Evolutionary conservation across 2,797 vertebrate genomes (phyloP).

Genomic region (Mormyrops boulengeri): DNA sequence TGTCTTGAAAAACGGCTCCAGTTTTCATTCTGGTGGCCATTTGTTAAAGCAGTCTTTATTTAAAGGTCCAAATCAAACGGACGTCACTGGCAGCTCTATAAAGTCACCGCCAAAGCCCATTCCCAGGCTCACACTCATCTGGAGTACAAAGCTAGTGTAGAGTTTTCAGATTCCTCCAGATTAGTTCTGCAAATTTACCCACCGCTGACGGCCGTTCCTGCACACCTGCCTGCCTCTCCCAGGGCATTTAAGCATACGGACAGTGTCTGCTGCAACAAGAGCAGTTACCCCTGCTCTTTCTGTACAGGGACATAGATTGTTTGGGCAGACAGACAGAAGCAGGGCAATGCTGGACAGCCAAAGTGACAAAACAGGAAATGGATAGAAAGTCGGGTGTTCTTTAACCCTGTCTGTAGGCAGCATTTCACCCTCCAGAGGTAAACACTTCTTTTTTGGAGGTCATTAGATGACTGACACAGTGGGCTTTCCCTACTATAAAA

Average conservation of each 20-base stretch:
- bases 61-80: background rate
- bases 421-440: background rate
- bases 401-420: background rate
- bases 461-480: background rate
- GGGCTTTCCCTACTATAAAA: background rate
- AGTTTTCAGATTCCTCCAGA: slow-evolving; percentile 69
- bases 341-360: background rate
- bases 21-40: background rate
- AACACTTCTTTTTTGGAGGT: background rate
- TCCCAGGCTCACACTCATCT: slow-evolving; percentile 53
- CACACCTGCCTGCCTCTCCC: background rate
- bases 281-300: background rate
- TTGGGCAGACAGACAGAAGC: background rate
- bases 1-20: background rate
- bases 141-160: slow-evolving; percentile 62
- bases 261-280: background rate
- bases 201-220: background rate
- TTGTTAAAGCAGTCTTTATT: background rate
- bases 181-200: slow-evolving; percentile 68
- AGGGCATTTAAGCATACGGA: background rate
- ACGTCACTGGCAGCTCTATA: background rate
- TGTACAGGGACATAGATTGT: background rate
- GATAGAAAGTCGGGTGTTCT: background rate
- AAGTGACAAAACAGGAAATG: background rate
- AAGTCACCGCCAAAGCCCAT: slow-evolving; percentile 51